Evolutionary conservation across 2,888 invertebrate genomes (phyloP), one percentile per base, ranked within the genome.

Genomic region (Celastrina argiolus): DNA sequence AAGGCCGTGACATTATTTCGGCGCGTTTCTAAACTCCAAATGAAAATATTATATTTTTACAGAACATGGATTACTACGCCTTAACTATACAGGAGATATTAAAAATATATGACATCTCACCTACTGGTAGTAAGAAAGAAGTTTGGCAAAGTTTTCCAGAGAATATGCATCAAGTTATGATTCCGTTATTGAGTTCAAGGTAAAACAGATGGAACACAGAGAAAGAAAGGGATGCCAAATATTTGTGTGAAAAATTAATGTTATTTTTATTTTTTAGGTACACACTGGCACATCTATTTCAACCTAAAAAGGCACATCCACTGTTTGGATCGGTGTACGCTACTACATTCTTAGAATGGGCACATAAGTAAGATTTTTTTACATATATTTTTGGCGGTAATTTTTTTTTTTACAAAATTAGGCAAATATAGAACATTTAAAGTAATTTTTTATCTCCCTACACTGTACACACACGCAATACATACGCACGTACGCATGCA

Each of bases 41-140:
- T n/a, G n/a, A n/a, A 14, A 26, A 5, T 56, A 61, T 66, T 66
- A 7, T 63, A 56, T 22, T 51, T 34, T 76, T 79, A 14, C 80
- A 94, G 92, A 94, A 94, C 73, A 95, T 96, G 91, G 96, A 96
- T 78, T 94, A 94, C 74, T 96, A 96, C 77, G 95, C 96, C 0
- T 81, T 96, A 68, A 96, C 96, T 0, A 96, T 97, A 75, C 94
- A 96, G 84, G 96, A 96, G 79, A 95, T 96, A 71, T 82, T 96
- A 58, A 94, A 94, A 75, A 92, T 92, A 1, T 95, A 95, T 72
- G 93, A 94, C 18, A 95, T 96, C 68, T 94, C 94, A 0, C 94
- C 95, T 0, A 91, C 91, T 65, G 93, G 93, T 22, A 85, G 86
- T 71, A 94, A 95, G 72, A 89, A 92, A 59, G 87, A 92, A 64